phyloP scores from a whole-genome alignment of 2,113 vertebrate species.

The Daphoenositta chrysoptera region DNA sequence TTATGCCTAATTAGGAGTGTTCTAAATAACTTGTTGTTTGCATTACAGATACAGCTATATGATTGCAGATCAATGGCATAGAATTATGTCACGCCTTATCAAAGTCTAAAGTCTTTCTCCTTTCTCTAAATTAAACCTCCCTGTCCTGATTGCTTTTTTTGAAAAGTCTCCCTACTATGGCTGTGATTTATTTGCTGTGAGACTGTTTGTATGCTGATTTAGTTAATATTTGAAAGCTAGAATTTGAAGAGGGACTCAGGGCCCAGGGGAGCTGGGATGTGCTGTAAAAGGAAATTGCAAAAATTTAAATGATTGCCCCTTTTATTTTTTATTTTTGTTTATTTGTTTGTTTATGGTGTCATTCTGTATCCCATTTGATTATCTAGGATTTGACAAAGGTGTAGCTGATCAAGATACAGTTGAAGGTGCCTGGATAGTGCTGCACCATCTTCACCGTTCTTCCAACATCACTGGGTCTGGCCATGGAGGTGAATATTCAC shows the following conservation, averaged over 20 bases:
- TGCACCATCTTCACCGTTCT: background rate
- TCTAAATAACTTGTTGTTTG: constrained; percentile 39
- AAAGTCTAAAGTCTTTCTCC: constrained; percentile 20
- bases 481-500: background rate
- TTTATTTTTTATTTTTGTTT: background rate
- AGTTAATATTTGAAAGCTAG: background rate
- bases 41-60: background rate
- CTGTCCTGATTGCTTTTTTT: background rate
- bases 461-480: background rate
- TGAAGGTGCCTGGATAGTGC: background rate
- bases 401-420: background rate
- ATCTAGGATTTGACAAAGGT: background rate
- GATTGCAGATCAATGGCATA: background rate
- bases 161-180: background rate
- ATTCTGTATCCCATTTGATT: background rate
- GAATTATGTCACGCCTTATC: background rate
- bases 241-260: background rate
- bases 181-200: background rate
- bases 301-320: background rate
- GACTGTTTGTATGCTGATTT: background rate
- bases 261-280: background rate
- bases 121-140: background rate
- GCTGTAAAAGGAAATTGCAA: background rate
- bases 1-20: background rate
- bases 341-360: background rate